A percentile compares a stretch with the other conserved stretches of the same genome.
These are phyloP conservation scores for Drosophila sulfurigaster DNA, from an alignment of 1,140 invertebrate genomes.

Conservation along the genomic window DNA sequence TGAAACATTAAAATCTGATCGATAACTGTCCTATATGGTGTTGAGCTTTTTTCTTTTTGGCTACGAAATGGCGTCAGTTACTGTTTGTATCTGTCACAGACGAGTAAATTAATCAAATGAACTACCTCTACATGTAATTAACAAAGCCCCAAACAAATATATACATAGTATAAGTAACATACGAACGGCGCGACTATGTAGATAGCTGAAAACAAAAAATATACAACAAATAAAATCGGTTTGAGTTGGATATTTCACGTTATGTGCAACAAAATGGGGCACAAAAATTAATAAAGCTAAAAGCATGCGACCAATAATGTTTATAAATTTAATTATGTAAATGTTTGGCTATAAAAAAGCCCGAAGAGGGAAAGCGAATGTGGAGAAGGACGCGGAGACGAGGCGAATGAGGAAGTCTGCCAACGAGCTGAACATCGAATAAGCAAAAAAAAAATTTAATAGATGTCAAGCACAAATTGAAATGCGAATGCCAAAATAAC, in stretches of 20 bases:
- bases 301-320: slow-evolving; percentile 79
- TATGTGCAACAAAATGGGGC: slow-evolving; percentile 61
- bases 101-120: slow-evolving; percentile 74
- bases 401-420: not conserved
- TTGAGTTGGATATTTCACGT: slow-evolving; percentile 20
- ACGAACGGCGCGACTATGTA: slow-evolving; percentile 9
- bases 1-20: slow-evolving; percentile 26
- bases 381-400: not conserved
- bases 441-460: slow-evolving; percentile 62
- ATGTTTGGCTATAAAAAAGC: slow-evolving; percentile 69
- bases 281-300: slow-evolving; percentile 79
- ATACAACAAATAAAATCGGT: not conserved
- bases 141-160: slow-evolving; percentile 26
- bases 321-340: slow-evolving; percentile 83
- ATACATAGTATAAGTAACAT: slow-evolving; percentile 25
- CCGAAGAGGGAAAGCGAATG: slow-evolving; percentile 4
- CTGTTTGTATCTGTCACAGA: slow-evolving; percentile 22
- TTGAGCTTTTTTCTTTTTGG: not conserved
- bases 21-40: slow-evolving; percentile 13
- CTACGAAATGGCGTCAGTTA: not conserved
- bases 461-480: slow-evolving; percentile 79
- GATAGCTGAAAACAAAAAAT: slow-evolving; percentile 36
- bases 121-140: slow-evolving; percentile 41
- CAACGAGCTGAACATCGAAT: slow-evolving; percentile 24
- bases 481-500: slow-evolving; percentile 56